phyloP scores from a whole-genome alignment of 2,113 vertebrate species.

The Natator depressus region DNA sequence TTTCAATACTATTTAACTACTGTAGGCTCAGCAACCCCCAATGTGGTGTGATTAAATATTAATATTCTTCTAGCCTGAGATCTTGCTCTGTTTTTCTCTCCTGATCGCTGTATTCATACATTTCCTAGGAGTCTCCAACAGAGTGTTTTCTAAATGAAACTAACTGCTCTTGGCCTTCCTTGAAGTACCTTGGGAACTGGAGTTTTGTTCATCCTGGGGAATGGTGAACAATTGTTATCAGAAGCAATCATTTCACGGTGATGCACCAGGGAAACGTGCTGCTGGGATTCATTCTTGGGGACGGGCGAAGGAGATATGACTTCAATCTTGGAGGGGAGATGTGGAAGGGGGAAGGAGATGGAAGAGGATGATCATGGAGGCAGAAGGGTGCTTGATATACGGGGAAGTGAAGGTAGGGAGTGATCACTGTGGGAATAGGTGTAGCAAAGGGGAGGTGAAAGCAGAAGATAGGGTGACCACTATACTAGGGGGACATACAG shows the following conservation, averaged over 20 bases:
- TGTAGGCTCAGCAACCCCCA: slow-evolving; percentile 48
- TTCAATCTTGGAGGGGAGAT: neutral
- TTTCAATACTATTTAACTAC: slow-evolving; percentile 71
- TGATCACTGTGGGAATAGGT: neutral
- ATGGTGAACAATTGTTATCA: rapidly evolving
- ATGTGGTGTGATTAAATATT: slow-evolving; percentile 66
- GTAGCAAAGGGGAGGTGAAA: neutral
- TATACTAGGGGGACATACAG: neutral
- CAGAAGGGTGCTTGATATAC: neutral
- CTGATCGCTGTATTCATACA: neutral
- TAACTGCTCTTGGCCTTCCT: neutral
- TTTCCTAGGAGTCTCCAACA: neutral
- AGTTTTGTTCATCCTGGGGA: neutral
- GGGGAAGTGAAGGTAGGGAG: neutral
- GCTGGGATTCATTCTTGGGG: neutral
- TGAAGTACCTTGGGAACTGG: neutral
- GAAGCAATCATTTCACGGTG: neutral
- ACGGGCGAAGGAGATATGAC: neutral
- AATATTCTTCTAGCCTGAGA: slow-evolving; percentile 49
- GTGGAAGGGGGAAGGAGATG: neutral
- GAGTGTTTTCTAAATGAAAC: slow-evolving; percentile 26
- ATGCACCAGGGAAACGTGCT: neutral
- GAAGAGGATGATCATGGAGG: neutral
- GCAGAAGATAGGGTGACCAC: neutral
- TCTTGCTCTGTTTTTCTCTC: slow-evolving; percentile 19